A percentile compares a stretch with the other conserved stretches of the same genome.
Evolutionary conservation across 2,113 vertebrate species (phyloP).

Genomic region (Caranx melampygus): DNA sequence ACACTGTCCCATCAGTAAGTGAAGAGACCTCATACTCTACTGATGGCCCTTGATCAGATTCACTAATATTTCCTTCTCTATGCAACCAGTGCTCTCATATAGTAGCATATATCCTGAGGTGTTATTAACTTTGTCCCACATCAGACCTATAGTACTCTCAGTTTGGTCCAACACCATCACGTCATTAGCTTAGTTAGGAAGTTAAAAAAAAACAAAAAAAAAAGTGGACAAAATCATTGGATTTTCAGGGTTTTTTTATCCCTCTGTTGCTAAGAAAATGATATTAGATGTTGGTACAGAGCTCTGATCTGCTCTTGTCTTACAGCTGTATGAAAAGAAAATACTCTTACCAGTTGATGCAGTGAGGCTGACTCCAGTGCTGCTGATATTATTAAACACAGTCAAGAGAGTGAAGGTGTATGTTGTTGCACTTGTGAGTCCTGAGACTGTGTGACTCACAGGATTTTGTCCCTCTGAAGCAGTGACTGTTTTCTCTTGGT

Average conservation of each 20-base stretch:
- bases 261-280: background rate
- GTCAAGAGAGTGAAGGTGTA: constrained; percentile 46
- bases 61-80: accelerated
- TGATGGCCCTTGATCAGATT: accelerated
- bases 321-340: background rate
- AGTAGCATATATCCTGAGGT: constrained; percentile 15
- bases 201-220: constrained; percentile 32
- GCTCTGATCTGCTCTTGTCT: background rate
- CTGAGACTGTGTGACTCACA: accelerated
- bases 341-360: constrained; percentile 41
- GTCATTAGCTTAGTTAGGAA: background rate
- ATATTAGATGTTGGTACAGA: background rate
- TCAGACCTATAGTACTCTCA: constrained; percentile 49
- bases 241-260: background rate
- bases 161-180: background rate
- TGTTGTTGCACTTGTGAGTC: background rate
- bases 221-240: background rate
- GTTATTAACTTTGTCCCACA: constrained; percentile 36
- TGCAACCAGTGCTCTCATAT: background rate
- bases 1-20: constrained; percentile 38
- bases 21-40: background rate
- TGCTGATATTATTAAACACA: constrained; percentile 13
- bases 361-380: constrained; percentile 8
- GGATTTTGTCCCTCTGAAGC: accelerated
- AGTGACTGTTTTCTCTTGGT: accelerated